Evolutionary conservation across 2,797 vertebrate species (phyloP).

Genomic region (Silurus aristotelis): DNA sequence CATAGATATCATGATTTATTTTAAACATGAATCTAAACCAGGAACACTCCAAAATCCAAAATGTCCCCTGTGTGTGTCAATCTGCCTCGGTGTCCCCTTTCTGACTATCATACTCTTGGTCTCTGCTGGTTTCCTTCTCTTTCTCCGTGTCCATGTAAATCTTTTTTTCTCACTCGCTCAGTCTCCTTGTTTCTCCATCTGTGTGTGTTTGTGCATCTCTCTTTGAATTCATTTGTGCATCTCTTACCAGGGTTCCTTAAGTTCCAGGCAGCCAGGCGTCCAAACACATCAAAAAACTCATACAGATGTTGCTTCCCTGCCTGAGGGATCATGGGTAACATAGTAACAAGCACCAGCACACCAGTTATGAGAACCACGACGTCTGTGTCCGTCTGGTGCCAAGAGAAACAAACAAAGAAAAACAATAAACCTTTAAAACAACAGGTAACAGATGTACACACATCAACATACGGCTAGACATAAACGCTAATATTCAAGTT

Average conservation of each 20-base stretch:
- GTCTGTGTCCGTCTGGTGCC: conserved; percentile 87
- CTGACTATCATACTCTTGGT: too few relatives aligned
- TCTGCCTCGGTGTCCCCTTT: neutral
- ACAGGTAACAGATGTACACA: too few relatives aligned
- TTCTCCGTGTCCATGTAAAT: neutral
- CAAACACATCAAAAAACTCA: conserved; percentile 98
- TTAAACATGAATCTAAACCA: neutral
- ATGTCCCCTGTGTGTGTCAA: neutral
- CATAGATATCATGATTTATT: neutral
- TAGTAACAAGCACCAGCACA: conserved; percentile 93
- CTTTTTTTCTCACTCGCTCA: neutral
- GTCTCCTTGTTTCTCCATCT: neutral
- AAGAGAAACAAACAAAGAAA: neutral
- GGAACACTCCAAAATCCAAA: neutral
- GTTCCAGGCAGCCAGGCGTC: conserved; percentile 96
- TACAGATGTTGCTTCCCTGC: conserved; percentile 96
- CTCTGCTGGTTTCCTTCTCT: neutral
- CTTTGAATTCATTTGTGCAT: neutral
- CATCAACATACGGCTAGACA: neutral
- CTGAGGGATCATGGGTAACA: conserved; percentile 98
- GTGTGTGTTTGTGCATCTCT: neutral
- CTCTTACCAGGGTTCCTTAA: conserved; percentile 89
- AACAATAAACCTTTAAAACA: neutral
- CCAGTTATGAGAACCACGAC: conserved; percentile 96
- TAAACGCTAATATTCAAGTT: neutral